Percentiles rank a stretch among this genome's conserved stretches.
Conservation (phyloP, 2,797 vertebrate genomes). For the Chiroxiphia lanceolata region DNA sequence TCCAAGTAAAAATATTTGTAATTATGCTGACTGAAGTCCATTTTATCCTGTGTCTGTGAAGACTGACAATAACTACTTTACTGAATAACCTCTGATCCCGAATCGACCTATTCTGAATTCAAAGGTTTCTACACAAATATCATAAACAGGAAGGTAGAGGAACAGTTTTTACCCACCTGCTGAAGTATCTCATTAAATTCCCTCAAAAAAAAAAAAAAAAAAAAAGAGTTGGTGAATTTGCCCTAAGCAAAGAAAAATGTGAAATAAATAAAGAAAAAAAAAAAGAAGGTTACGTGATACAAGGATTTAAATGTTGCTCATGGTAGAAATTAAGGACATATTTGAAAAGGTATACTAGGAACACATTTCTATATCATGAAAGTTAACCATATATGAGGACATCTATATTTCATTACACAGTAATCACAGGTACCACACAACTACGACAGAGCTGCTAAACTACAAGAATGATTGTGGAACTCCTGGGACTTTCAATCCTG, state of each 20-base stretch:
- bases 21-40: background rate
- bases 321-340: background rate
- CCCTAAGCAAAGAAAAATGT: background rate
- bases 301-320: background rate
- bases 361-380: fast-evolving
- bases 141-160: background rate
- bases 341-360: background rate
- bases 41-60: background rate
- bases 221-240: background rate
- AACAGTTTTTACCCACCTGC: background rate
- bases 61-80: background rate
- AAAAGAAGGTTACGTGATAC: background rate
- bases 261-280: background rate
- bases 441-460: background rate
- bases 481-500: background rate
- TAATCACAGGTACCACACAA: background rate
- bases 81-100: background rate
- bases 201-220: background rate
- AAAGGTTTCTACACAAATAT: background rate
- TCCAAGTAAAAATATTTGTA: background rate
- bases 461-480: background rate
- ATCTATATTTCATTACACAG: background rate
- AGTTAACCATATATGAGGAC: background rate
- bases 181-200: background rate
- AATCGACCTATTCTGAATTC: background rate